Evolutionary conservation across 2,113 vertebrate genomes (phyloP).

Genomic region (Misgurnus mizolepis): DNA sequence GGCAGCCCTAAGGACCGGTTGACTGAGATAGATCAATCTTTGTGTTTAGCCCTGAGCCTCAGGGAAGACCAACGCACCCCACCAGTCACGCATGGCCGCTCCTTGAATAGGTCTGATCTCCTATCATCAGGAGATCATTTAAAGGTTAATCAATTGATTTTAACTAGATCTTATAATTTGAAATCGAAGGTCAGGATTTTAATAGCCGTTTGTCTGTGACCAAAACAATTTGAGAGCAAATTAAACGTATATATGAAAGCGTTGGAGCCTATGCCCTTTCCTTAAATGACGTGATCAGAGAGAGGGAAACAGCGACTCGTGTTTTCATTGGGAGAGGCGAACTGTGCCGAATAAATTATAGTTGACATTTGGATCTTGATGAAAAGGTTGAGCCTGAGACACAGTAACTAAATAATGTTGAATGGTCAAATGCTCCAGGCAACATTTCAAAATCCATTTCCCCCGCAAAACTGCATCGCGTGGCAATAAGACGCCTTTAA

Average conservation of each 20-base stretch:
- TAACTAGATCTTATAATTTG: slow-evolving; percentile 67
- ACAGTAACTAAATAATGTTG: slow-evolving; percentile 67
- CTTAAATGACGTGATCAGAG: slow-evolving; percentile 45
- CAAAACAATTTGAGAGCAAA: slow-evolving; percentile 42
- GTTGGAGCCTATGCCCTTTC: slow-evolving; percentile 51
- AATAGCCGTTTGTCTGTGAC: slow-evolving; percentile 63
- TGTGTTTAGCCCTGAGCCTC: slow-evolving; percentile 33
- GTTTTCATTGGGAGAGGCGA: slow-evolving; percentile 60
- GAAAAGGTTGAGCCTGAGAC: slow-evolving; percentile 71
- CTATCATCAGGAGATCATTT: slow-evolving; percentile 51
- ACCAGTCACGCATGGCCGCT: slow-evolving; percentile 10
- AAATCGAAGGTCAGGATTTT: slow-evolving; percentile 63
- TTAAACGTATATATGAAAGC: slow-evolving; percentile 45
- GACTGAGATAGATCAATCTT: slow-evolving; percentile 45
- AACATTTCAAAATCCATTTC: slow-evolving; percentile 61
- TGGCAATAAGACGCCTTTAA: slow-evolving; percentile 56
- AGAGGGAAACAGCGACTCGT: slow-evolving; percentile 53
- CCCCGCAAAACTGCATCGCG: slow-evolving; percentile 48
- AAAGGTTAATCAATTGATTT: slow-evolving; percentile 63
- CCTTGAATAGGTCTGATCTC: slow-evolving; percentile 46
- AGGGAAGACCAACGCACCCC: slow-evolving; percentile 26
- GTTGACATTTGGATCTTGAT: slow-evolving; percentile 73
- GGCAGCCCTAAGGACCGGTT: slow-evolving; percentile 19
- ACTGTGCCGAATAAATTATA: slow-evolving; percentile 60
- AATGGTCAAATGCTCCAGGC: slow-evolving; percentile 63